These are phyloP conservation scores for Melanostoma scalare DNA, from an alignment of 2,888 invertebrate genomes.

Conservation along the genomic window DNA sequence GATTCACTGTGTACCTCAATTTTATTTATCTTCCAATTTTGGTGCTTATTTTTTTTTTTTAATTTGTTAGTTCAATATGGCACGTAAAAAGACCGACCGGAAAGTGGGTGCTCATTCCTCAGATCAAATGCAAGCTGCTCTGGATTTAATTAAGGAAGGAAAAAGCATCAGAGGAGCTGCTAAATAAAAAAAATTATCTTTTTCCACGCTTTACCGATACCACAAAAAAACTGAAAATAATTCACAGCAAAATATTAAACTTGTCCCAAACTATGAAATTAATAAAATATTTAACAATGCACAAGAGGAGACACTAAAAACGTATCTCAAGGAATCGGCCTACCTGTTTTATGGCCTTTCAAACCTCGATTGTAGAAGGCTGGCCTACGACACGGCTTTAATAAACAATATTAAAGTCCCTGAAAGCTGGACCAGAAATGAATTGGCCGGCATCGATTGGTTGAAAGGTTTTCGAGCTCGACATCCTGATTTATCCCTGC, in stretches of 20 bases:
- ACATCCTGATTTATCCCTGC: too few relatives aligned
- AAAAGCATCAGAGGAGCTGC: conserved; percentile 3
- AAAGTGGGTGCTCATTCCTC: neutral
- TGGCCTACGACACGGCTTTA: conserved; percentile 9
- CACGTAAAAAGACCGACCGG: neutral
- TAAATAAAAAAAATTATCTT: neutral
- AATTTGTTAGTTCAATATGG: neutral
- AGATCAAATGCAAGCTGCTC: conserved; percentile 19
- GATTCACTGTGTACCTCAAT: neutral
- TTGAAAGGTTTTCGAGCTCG: too few relatives aligned
- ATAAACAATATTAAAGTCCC: neutral
- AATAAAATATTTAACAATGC: conserved; percentile 2
- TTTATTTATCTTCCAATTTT: too few relatives aligned
- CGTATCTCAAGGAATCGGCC: conserved; percentile 12
- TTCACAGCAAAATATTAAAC: neutral
- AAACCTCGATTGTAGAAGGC: conserved; percentile 9
- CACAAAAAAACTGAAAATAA: neutral
- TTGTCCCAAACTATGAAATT: conserved; percentile 11
- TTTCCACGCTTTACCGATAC: neutral
- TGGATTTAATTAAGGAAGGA: neutral
- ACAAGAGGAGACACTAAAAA: conserved; percentile 2
- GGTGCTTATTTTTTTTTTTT: too few relatives aligned
- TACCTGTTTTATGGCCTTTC: conserved; percentile 17
- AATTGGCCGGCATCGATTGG: too few relatives aligned
- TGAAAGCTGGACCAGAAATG: too few relatives aligned